These are phyloP conservation scores for Sesamia inferens DNA, from an alignment of 2,888 invertebrate genomes.

Conservation along the genomic window DNA sequence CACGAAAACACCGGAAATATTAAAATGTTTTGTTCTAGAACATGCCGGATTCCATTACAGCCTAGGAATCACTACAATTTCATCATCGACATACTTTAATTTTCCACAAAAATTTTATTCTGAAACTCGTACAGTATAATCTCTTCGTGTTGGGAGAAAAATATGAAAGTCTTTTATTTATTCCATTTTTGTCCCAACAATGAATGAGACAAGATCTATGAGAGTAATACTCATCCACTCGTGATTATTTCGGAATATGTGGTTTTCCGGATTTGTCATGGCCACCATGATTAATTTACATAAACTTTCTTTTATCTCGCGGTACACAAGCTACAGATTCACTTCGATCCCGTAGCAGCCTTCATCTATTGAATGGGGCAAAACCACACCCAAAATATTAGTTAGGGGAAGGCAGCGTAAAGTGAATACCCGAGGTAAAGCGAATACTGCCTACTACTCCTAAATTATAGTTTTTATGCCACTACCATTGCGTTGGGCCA, in stretches of 20 bases:
- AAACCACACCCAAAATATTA: neutral
- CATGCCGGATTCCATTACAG: too few relatives aligned
- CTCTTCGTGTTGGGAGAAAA: too few relatives aligned
- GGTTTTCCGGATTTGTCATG: neutral
- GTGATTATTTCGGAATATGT: neutral
- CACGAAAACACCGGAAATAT: too few relatives aligned
- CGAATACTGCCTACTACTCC: too few relatives aligned
- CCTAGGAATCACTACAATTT: neutral
- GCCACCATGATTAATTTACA: neutral
- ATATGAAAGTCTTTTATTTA: too few relatives aligned
- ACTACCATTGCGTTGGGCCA: too few relatives aligned
- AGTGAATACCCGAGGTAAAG: too few relatives aligned
- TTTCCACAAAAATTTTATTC: neutral
- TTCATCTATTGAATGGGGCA: neutral
- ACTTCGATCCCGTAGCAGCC: constrained; percentile 31
- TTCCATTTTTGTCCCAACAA: neutral
- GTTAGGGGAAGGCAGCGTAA: too few relatives aligned
- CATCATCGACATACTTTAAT: neutral
- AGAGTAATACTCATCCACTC: neutral
- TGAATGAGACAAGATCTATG: neutral
- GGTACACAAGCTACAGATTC: neutral
- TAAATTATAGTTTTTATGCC: too few relatives aligned
- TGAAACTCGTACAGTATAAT: neutral
- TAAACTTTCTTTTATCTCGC: constrained; percentile 3
- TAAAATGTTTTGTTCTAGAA: too few relatives aligned